Evolutionary conservation across 2,888 invertebrate species (phyloP), one percentile per base, ranked within the genome.

Genomic region (Trypoxylon attenuatum): DNA sequence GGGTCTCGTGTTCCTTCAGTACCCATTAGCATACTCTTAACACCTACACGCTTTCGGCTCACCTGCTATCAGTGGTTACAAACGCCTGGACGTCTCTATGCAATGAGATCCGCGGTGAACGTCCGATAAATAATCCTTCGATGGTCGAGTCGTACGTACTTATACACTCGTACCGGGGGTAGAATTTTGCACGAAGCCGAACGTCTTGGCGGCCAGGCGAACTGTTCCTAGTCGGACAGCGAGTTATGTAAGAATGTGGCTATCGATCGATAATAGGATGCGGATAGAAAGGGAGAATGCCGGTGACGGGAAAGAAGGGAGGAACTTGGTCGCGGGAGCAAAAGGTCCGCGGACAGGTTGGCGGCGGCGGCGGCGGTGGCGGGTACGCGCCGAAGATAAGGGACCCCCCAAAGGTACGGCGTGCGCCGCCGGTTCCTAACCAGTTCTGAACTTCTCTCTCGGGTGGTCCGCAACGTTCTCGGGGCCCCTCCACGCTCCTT

Each of bases 361-460:
- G n/a, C n/a, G n/a, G n/a, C n/a, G n/a, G n/a, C n/a, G n/a, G 73
- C 70, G 79, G 71, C 73, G 73, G 77, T 81, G 77, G 71, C 41
- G 45, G 60, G 61, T 63, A 72, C 69, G 71, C 79, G 76, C 73
- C 72, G 75, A 76, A 85, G 85, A 86, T 84, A 85, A 85, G 84
- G 71, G 83, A 84, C 84, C 85, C 84, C 85, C 84, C 83, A 82
- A 84, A 83, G 81, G 80, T 79, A 82, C 79, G 81, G 69, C 77
- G 81, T 82, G 85, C 85, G 84, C 84, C 85, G 77, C 78, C 82
- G 81, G 78, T 83, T 83, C 74, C 81, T 82, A 82, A 84, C 84
- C 82, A 82, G 77, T 81, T 80, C 80, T 78, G 78, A 77, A 82
- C 83, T 80, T 76, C 78, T 80, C 84, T 82, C 85, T 84, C 84